Evolutionary conservation across 2,888 invertebrate genomes (phyloP), one percentile per base, ranked within the genome.

Genomic region (Leptinotarsa haldemani): DNA sequence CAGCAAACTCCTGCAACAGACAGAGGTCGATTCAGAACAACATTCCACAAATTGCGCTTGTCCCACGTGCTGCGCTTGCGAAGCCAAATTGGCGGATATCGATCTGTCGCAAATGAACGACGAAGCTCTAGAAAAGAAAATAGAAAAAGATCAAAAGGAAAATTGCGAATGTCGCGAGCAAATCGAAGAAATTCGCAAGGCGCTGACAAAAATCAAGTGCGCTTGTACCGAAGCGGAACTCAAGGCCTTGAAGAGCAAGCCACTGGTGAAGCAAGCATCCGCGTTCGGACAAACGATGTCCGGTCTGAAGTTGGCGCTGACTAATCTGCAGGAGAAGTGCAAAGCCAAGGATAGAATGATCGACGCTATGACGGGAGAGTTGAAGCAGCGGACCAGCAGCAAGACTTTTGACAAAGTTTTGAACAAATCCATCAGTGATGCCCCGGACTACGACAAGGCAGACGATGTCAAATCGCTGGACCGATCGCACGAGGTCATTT

Each of bases 271-370:
- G 70, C 79, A 81, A 71, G 81, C 82, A 1, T 80, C 82, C 0
- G 74, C 72, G 16, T 83, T 83, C 71, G 82, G 81, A 12, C 81
- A 81, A 56, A 83, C 84, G 5, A 81, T 84, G 80, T 83, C 84
- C 0, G 84, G 83, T 13, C 73, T 87, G 53, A 83, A 86, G 72
- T 73, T 85, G 74, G 84, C 86, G 13, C 74, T 87, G 53, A 75
- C 78, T 5, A 82, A 81, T 50, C 76, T 86, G 22, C 84, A 85
- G 74, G 79, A 83, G 40, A 86, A 87, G 73, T 86, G 86, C 71
- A 82, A 80, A 67, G 82, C 83, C 4, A 87, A 86, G 73, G 87
- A 86, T 78, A 80, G 78, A 46, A 82, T 86, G 82, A 86, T 86
- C 67, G 81, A 83, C 12, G 83, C 82, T 0, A 84, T 86, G 83